These are phyloP conservation scores for Calycopis cecrops DNA, from an alignment of 1,140 invertebrate genomes.

Conservation along the genomic window DNA sequence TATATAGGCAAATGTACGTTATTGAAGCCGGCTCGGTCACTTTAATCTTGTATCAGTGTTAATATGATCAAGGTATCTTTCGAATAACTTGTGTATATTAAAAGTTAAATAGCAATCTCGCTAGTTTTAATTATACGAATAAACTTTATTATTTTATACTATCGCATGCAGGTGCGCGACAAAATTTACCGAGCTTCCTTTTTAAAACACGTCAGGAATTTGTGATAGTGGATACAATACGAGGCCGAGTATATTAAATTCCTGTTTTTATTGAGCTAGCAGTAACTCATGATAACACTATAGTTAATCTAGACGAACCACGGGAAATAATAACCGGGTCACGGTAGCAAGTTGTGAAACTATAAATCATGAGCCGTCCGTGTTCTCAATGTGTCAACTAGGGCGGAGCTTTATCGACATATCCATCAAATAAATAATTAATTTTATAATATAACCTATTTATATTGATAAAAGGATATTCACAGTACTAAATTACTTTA, in stretches of 20 bases:
- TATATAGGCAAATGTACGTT: conserved; percentile 36
- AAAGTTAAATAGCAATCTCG: background rate
- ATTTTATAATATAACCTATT: background rate
- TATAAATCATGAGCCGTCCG: conserved; percentile 38
- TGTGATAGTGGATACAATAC: background rate
- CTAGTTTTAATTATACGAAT: background rate
- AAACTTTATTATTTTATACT: background rate
- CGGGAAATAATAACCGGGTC: conserved; percentile 30
- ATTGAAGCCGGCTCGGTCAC: conserved; percentile 17
- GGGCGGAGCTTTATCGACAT: conserved; percentile 2
- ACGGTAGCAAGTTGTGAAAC: conserved; percentile 30
- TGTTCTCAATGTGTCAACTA: conserved; percentile 35
- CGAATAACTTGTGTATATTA: conserved; percentile 12
- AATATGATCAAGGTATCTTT: conserved; percentile 14
- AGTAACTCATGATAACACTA: conserved; percentile 1
- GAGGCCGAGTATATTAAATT: background rate
- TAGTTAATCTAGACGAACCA: conserved; percentile 15
- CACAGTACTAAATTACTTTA: background rate
- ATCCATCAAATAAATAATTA: conserved; percentile 3
- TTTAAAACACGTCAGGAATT: background rate
- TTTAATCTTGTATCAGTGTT: conserved; percentile 30
- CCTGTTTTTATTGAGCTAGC: conserved; percentile 4
- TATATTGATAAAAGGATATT: background rate
- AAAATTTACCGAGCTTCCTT: background rate
- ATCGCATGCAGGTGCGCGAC: background rate